A percentile compares a stretch with the other conserved stretches of the same genome.
These are phyloP conservation scores for Stenoptilia bipunctidactyla DNA, from an alignment of 2,888 invertebrate species.

Conservation along the genomic window DNA sequence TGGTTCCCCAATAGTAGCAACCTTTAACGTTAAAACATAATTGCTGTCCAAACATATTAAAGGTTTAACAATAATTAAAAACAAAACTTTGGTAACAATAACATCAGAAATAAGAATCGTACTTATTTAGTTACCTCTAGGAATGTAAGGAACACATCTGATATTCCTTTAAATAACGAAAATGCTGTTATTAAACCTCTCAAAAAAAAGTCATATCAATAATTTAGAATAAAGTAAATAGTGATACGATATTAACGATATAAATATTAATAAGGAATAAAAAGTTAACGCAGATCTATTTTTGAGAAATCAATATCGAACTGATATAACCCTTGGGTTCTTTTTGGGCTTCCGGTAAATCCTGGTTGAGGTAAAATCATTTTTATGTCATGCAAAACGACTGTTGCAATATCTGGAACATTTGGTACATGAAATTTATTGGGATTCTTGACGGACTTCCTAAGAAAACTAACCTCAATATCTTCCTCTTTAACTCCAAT, in stretches of 20 bases:
- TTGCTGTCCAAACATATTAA: too few species aligned
- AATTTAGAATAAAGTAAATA: too few species aligned
- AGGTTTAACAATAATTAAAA: too few species aligned
- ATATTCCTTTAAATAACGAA: background rate
- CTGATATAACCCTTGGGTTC: constrained; percentile 15
- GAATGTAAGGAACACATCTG: too few species aligned
- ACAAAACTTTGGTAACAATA: too few species aligned
- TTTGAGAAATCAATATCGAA: constrained; percentile 16
- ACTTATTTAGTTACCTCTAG: too few species aligned
- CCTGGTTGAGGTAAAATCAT: constrained; percentile 13
- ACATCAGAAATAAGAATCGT: too few species aligned
- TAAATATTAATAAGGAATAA: background rate
- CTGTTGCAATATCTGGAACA: constrained; percentile 18
- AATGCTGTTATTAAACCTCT: background rate
- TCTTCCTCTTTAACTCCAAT: constrained; percentile 10
- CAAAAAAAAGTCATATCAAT: too few species aligned
- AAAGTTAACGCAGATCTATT: constrained; percentile 15
- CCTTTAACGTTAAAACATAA: too few species aligned
- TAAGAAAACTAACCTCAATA: constrained; percentile 13
- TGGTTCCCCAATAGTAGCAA: too few species aligned
- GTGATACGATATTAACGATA: too few species aligned
- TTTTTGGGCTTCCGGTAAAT: constrained; percentile 17
- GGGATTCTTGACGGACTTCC: constrained; percentile 13
- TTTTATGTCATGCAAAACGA: constrained; percentile 14
- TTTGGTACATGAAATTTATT: constrained; percentile 15